A percentile compares a stretch with the other conserved stretches of the same genome.
Evolutionary conservation across 2,797 vertebrate species (phyloP).

Genomic region (Poeciliopsis turneri): DNA sequence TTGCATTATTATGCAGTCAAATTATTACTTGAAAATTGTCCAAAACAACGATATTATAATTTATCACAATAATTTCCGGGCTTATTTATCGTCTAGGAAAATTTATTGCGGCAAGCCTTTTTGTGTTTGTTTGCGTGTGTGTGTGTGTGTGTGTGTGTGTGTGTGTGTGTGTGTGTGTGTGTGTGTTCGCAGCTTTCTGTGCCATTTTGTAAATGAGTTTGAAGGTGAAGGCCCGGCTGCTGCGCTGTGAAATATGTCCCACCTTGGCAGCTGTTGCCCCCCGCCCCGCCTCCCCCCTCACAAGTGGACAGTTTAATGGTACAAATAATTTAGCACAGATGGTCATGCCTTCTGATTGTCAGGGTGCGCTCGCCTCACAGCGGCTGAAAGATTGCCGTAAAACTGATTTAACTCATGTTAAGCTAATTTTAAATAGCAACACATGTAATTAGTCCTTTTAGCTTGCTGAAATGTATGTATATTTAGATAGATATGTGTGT

Average conservation of each 20-base stretch:
- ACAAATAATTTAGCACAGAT: background rate
- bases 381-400: background rate
- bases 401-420: constrained; percentile 21
- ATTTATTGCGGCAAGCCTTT: background rate
- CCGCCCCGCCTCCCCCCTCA: background rate
- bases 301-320: background rate
- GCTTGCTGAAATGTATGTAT: background rate
- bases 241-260: background rate
- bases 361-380: background rate
- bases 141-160: too few relatives aligned
- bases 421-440: constrained; percentile 12
- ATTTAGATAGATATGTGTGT: background rate
- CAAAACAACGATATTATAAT: background rate
- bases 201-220: constrained; percentile 1
- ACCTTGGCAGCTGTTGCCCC: background rate
- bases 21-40: background rate
- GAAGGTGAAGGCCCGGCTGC: background rate
- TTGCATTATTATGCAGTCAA: background rate
- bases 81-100: background rate
- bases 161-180: background rate
- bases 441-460: constrained; percentile 1
- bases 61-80: background rate
- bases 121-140: background rate
- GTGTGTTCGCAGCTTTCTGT: background rate
- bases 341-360: background rate